Evolutionary conservation across 2,113 vertebrate genomes (phyloP).

Genomic region (Gavialis gangeticus): DNA sequence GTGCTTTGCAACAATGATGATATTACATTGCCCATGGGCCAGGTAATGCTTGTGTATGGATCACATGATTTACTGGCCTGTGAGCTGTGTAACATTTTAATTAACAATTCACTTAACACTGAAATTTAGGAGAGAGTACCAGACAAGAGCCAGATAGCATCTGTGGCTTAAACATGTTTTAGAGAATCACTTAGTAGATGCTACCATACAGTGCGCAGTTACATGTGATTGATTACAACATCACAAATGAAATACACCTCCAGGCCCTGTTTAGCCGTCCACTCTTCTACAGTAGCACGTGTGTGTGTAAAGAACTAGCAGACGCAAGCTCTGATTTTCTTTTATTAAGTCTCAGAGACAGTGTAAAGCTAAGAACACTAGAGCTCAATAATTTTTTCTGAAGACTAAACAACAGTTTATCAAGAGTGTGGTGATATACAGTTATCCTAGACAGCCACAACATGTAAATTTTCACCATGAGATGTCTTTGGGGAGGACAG

Average conservation of each 20-base stretch:
- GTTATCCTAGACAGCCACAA: constrained; percentile 32
- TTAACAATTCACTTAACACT: background rate
- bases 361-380: background rate
- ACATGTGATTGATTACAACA: background rate
- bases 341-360: background rate
- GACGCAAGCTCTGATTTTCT: background rate
- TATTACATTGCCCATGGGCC: constrained; percentile 25
- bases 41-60: background rate
- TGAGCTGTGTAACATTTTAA: background rate
- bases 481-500: constrained; percentile 27
- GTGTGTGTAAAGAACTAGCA: background rate
- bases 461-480: constrained; percentile 52
- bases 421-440: constrained; percentile 46
- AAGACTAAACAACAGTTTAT: constrained; percentile 39
- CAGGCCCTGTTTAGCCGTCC: background rate
- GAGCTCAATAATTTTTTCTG: background rate
- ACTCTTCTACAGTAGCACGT: background rate
- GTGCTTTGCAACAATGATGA: constrained; percentile 49
- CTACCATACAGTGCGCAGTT: background rate
- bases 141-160: background rate
- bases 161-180: background rate
- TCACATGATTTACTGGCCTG: background rate
- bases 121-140: background rate
- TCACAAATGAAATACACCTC: background rate
- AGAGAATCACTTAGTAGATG: background rate